Evolutionary conservation across 2,797 vertebrate genomes (phyloP).

Genomic region (Kryptopterus vitreolus): DNA sequence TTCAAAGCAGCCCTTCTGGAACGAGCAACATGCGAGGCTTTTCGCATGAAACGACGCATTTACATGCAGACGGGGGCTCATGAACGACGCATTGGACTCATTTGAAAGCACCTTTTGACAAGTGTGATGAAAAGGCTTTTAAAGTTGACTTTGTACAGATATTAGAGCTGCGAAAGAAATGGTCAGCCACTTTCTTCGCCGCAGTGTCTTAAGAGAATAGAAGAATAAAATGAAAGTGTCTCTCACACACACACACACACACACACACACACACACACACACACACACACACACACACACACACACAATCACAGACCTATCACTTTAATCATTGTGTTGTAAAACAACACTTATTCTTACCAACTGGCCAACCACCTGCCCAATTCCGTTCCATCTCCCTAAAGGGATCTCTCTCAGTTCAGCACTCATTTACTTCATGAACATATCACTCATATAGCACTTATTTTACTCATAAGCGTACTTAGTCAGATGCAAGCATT

Average conservation of each 20-base stretch:
- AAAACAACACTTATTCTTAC: background rate
- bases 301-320: constrained; percentile 20
- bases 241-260: background rate
- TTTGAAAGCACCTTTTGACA: constrained; percentile 29
- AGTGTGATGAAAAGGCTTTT: constrained; percentile 34
- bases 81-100: no score
- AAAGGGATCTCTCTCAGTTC: background rate
- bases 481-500: background rate
- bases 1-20: constrained; percentile 53
- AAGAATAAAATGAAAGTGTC: background rate
- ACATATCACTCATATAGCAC: background rate
- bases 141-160: constrained; percentile 18
- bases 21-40: constrained; percentile 40
- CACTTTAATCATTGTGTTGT: constrained; percentile 4
- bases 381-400: background rate
- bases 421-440: background rate
- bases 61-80: constrained; percentile 4
- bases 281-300: constrained; percentile 1
- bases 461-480: background rate
- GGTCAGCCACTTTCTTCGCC: background rate
- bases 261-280: background rate
- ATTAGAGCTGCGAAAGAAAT: background rate
- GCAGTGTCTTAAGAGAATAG: background rate
- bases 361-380: background rate
- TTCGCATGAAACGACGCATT: constrained; percentile 2